Evolutionary conservation across 2,797 vertebrate species (phyloP), one percentile per base, ranked within the genome.

Genomic region (Anabas testudineus): DNA sequence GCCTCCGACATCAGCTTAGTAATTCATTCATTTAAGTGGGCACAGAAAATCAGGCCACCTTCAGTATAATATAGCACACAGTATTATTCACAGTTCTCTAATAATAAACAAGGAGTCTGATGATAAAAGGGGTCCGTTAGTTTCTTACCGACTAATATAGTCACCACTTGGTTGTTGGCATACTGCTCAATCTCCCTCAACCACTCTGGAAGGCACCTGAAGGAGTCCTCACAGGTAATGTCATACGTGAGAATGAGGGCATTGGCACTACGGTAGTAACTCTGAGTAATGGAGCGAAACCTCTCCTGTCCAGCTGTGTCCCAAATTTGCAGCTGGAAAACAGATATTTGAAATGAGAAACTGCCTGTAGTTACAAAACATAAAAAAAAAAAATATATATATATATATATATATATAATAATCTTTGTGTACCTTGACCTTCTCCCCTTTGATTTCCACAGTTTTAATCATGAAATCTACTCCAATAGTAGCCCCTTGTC

Each of bases 381-480:
- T 1, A 36, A 55, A 32, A 32, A 18, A 41, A 51, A n/a, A n/a
- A n/a, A n/a, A n/a, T n/a, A n/a, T n/a, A n/a, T n/a, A n/a, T 9
- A 10, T 32, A 13, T 2, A 16, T 28, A 48, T 10, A 32, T 1
- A n/a, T 9, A 8, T 0, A 32, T 22, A 21, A 41, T 1, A 39
- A 41, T 32, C 7, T 62, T n/a, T 39, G 74, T 66, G 4, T 87
- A 94, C 97, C 97, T 99, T 99, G 72, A 99, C 96, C 94, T 99
- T 99, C 92, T 98, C 95, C 86, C 98, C 98, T 7, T 98, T 98
- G 87, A 99, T 98, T 90, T 99, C 98, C 92, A 99, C 97, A 0
- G 98, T 99, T 92, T 99, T 99, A 88, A 99, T 99, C 98, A 99
- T 99, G 87, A 99, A 99, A 92, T 99, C 98, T 76, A 99, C 98